A percentile compares a stretch with the other conserved stretches of the same genome.
Evolutionary conservation across 2,888 invertebrate genomes (phyloP).

Genomic region (Mesorhabditis belari): DNA sequence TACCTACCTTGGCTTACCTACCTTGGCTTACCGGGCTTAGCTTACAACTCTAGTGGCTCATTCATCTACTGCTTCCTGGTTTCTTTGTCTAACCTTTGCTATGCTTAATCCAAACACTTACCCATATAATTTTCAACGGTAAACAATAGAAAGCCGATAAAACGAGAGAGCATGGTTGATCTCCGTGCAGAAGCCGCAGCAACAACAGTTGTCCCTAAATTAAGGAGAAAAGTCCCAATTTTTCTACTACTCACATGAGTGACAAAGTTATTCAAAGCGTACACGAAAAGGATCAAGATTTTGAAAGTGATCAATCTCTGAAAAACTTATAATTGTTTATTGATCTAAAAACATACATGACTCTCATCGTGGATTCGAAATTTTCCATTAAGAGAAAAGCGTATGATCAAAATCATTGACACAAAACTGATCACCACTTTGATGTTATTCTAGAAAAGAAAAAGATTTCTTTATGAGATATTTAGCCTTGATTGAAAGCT

Average conservation of each 20-base stretch:
- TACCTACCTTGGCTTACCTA: no score
- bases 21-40: neutral
- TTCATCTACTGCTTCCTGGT: no score
- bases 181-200: neutral
- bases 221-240: no score
- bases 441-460: neutral
- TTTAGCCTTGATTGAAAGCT: no score
- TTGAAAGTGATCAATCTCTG: neutral
- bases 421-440: neutral
- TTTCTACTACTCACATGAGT: neutral
- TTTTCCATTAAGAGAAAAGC: neutral
- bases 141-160: neutral
- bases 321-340: no score
- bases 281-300: neutral
- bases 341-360: no score
- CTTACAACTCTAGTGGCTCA: no score
- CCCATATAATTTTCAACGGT: neutral
- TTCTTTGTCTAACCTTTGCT: no score
- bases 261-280: neutral
- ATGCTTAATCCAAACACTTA: no score
- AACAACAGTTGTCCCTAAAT: neutral
- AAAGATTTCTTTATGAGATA: no score
- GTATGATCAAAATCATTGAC: neutral
- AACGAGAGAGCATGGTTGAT: neutral
- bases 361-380: neutral